Conservation (phyloP, 2,888 invertebrate genomes). For the Elgonia sp. region DNA sequence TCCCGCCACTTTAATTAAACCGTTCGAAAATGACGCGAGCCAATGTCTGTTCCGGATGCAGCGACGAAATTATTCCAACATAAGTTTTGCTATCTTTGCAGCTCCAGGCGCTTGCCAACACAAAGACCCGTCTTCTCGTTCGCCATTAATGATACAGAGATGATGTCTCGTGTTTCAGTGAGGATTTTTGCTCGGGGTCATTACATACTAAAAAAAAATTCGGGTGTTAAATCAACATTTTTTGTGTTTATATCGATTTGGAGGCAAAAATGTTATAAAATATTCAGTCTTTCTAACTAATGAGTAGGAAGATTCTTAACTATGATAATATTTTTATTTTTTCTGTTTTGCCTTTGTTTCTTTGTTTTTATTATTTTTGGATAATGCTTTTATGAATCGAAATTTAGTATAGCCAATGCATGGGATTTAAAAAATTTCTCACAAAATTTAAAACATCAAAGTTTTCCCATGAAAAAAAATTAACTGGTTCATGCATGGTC, state of each 20-base stretch:
- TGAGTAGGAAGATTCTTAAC: too few species aligned
- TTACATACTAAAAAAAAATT: slow-evolving; percentile 64
- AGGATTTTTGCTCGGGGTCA: slow-evolving; percentile 73
- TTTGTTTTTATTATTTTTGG: too few species aligned
- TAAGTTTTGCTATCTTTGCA: slow-evolving; percentile 74
- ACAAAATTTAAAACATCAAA: too few species aligned
- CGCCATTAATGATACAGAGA: slow-evolving; percentile 81
- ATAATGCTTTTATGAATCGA: too few species aligned
- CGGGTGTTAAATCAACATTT: slow-evolving; percentile 34
- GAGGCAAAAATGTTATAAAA: too few species aligned
- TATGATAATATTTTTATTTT: background rate
- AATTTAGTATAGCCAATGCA: too few species aligned
- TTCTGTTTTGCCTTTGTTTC: too few species aligned
- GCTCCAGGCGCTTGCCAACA: slow-evolving; percentile 76
- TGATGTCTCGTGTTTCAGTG: slow-evolving; percentile 75
- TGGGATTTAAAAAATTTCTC: too few species aligned
- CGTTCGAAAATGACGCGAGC: slow-evolving; percentile 66
- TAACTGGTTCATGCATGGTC: too few species aligned
- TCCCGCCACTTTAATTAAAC: slow-evolving; percentile 71
- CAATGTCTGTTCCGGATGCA: slow-evolving; percentile 52
- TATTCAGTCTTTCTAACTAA: too few species aligned
- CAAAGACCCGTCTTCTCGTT: slow-evolving; percentile 76
- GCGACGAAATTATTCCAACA: slow-evolving; percentile 71
- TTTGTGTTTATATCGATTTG: background rate
- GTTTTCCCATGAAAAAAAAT: too few species aligned